Evolutionary conservation across 2,797 vertebrate species (phyloP), one percentile per base, ranked within the genome.

Genomic region (Sparidentex hasta): DNA sequence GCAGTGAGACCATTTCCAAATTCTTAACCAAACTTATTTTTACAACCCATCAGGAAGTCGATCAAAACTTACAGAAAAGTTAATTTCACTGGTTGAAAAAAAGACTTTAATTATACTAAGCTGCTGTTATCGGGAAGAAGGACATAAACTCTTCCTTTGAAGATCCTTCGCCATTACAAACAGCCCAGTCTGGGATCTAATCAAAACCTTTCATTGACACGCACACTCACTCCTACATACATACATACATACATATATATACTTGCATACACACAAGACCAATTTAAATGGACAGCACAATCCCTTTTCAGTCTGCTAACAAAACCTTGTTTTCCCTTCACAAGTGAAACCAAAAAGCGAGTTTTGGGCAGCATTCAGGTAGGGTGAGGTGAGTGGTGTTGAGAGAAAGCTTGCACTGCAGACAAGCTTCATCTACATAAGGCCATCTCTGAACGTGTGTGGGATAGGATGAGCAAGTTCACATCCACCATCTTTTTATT

Each of bases 371-470:
- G 88, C 93, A 93, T 93, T 86, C 85, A 90, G 90, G 91, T 88
- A 78, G 76, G 78, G 83, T 89, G 94, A 91, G 89, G 88, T 90
- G 92, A 90, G 82, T 78, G 85, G 80, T 87, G 68, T 85, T 86
- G 74, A 90, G 89, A 88, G 81, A 84, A 82, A 90, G 89, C 92
- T 93, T 86, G 90, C 69, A 33, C 61, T 68, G 87, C 64, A 43
- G 81, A 78, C 91, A 92, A 92, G 92, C 91, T 92, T 87, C 8
- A 62, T 91, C 90, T 90, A 80, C 78, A 81, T 94, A 95, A 95
- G 94, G 94, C 94, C 93, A 92, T 93, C 88, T 92, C 90, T 92
- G 90, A 92, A 90, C 85, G 68, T 74, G 74, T 87, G 75, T 76
- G 87, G 83, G 74, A 81, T 70, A 56, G 78, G 84, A 83, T 74